Evolutionary conservation across 1,140 invertebrate genomes (phyloP), one percentile per base, ranked within the genome.

Genomic region (Drosophila azteca): DNA sequence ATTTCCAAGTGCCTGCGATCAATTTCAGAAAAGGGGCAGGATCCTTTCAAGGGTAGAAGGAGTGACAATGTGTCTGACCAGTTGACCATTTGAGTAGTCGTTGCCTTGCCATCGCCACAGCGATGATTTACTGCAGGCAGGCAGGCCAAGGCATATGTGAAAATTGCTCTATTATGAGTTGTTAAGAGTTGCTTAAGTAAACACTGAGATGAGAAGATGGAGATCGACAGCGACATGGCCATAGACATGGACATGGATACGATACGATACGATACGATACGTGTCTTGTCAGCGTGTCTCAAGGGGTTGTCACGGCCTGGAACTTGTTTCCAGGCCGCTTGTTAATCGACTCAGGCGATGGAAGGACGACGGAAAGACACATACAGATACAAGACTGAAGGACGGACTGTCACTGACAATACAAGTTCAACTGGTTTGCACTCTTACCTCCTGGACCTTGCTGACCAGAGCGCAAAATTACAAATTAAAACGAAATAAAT

Each of bases 91-190:
- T 71, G 58, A 46, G 35, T 39, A 39, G 35, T 39, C 0, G 11
- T 39, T 39, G 35, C 35, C 35, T 39, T 13, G 35, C 8, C 20
- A n/a, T n/a, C n/a, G n/a, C n/a, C n/a, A n/a, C n/a, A 35, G 61
- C 55, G 76, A 77, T 84, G 83, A 85, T 88, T 87, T 87, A 87
- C 83, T 78, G 65, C 29, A 58, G 66, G 20, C 53, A 39, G 44
- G 39, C 54, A n/a, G 51, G 62, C 51, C 17, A 20, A 88, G 79
- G 85, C 64, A 77, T 84, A 90, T 87, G 87, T 90, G 87, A 90
- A 90, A 90, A 90, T 90, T 90, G 89, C 88, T 90, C 89, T 90
- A 90, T 90, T 90, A 90, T 90, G 88, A 84, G 88, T 88, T 90
- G 88, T 90, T 90, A 90, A 90, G 77, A 90, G 82, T 69, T 83